Evolutionary conservation across 2,888 invertebrate species (phyloP).

Genomic region (Neuroscelio doddi): DNA sequence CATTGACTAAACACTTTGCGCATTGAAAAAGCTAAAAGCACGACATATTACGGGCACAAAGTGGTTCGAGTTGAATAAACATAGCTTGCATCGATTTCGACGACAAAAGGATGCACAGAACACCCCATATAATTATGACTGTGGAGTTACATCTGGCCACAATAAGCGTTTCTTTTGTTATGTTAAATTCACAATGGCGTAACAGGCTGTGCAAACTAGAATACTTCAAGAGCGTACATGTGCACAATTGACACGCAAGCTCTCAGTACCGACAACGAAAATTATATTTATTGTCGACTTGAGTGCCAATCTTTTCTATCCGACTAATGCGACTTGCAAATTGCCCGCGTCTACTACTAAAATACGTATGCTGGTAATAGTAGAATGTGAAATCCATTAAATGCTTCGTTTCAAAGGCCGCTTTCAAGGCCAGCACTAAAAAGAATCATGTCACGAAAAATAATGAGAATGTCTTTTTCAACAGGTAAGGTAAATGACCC

Average conservation of each 20-base stretch:
- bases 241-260: slow-evolving; percentile 46
- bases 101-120: slow-evolving; percentile 42
- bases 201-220: slow-evolving; percentile 35
- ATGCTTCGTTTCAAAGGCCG: slow-evolving; percentile 12
- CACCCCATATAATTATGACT: slow-evolving; percentile 38
- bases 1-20: slow-evolving; percentile 33
- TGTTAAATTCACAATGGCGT: slow-evolving; percentile 37
- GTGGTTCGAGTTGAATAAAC: slow-evolving; percentile 40
- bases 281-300: slow-evolving; percentile 39
- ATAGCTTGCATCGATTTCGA: slow-evolving; percentile 27
- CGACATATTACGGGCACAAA: slow-evolving; percentile 29
- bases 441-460: no score
- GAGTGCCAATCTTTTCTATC: slow-evolving; percentile 41
- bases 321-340: slow-evolving; percentile 39
- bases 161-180: slow-evolving; percentile 44
- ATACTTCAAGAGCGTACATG: slow-evolving; percentile 18
- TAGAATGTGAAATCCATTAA: slow-evolving; percentile 25
- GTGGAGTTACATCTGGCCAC: slow-evolving; percentile 44
- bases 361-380: slow-evolving; percentile 29
- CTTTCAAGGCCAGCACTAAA: background rate
- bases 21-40: slow-evolving; percentile 19
- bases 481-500: no score
- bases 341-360: slow-evolving; percentile 40
- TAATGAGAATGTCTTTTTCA: no score
- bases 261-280: slow-evolving; percentile 26